A percentile compares a stretch with the other conserved stretches of the same genome.
These are phyloP conservation scores for Psittacara wagleri DNA, from an alignment of 2,113 vertebrate species.

Conservation along the genomic window DNA sequence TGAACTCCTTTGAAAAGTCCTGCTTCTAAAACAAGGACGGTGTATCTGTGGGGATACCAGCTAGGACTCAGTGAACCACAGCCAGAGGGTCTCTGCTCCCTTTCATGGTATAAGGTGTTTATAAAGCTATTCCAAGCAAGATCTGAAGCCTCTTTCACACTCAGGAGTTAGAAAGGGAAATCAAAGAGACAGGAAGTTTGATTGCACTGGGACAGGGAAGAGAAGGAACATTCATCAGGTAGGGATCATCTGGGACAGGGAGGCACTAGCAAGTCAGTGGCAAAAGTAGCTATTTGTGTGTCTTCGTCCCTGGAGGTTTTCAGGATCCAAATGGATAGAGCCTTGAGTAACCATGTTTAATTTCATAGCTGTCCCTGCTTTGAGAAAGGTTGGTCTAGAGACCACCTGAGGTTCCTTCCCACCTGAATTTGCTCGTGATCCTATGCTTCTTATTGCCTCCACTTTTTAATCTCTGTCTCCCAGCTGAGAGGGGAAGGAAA, in stretches of 20 bases:
- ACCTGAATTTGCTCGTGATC: not conserved
- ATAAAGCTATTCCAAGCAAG: not conserved
- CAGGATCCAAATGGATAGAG: not conserved
- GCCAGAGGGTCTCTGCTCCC: not conserved
- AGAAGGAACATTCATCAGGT: not conserved
- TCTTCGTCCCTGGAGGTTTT: not conserved
- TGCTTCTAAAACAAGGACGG: not conserved
- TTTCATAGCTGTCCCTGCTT: not conserved
- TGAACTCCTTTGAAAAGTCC: not conserved
- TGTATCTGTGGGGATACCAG: not conserved
- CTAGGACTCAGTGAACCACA: not conserved
- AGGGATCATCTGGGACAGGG: not conserved
- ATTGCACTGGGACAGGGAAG: not conserved
- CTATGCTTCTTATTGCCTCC: not conserved
- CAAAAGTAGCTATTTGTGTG: not conserved
- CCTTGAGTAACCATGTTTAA: not conserved
- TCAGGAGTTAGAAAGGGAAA: not conserved
- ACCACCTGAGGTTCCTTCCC: not conserved
- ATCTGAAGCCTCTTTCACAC: not conserved
- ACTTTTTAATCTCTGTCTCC: not conserved
- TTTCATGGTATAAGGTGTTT: not conserved
- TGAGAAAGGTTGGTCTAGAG: not conserved
- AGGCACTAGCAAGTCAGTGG: not conserved
- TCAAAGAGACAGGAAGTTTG: rapidly evolving
- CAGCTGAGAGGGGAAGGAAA: not conserved